Evolutionary conservation across 1,140 invertebrate genomes (phyloP).

Genomic region (Drosophila subobscura): DNA sequence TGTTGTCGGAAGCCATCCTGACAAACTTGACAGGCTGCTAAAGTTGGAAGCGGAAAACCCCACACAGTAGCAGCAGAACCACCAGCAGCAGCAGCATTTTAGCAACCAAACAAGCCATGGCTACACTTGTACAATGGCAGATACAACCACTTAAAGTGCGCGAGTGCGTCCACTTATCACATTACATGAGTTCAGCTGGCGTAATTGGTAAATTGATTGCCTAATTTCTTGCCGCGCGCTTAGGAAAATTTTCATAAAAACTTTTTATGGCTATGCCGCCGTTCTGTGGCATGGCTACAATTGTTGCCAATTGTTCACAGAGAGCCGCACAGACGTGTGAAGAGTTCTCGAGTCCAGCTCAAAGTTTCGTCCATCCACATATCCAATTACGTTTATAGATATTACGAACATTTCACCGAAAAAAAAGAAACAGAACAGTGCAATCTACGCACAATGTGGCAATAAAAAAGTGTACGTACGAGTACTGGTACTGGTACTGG

Average conservation of each 20-base stretch:
- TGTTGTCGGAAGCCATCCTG: slow-evolving; percentile 58
- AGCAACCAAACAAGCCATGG: too few species aligned
- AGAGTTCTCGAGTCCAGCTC: slow-evolving; percentile 19
- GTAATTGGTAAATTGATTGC: slow-evolving; percentile 77
- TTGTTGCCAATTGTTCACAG: slow-evolving; percentile 69
- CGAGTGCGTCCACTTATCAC: slow-evolving; percentile 26
- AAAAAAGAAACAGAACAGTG: slow-evolving; percentile 6
- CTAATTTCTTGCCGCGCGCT: slow-evolving; percentile 39
- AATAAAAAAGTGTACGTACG: slow-evolving; percentile 54
- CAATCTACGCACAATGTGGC: slow-evolving; percentile 66
- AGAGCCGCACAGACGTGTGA: slow-evolving; percentile 35
- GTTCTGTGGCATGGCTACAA: slow-evolving; percentile 63
- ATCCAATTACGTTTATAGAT: slow-evolving; percentile 81
- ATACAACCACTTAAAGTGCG: slow-evolving; percentile 18
- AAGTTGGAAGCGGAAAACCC: slow-evolving; percentile 64
- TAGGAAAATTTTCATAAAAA: slow-evolving; percentile 76
- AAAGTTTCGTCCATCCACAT: slow-evolving; percentile 57
- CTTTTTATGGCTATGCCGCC: slow-evolving; percentile 59
- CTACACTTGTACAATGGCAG: neutral
- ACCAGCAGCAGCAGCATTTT: too few species aligned
- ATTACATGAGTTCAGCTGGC: slow-evolving; percentile 26
- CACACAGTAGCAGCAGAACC: too few species aligned
- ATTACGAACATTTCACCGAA: slow-evolving; percentile 61
- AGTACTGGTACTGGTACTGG: too few species aligned
- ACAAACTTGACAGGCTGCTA: slow-evolving; percentile 61